Base-by-base conservation (phyloP, 1,140 invertebrate species). In the Drosophila bocqueti region DNA sequence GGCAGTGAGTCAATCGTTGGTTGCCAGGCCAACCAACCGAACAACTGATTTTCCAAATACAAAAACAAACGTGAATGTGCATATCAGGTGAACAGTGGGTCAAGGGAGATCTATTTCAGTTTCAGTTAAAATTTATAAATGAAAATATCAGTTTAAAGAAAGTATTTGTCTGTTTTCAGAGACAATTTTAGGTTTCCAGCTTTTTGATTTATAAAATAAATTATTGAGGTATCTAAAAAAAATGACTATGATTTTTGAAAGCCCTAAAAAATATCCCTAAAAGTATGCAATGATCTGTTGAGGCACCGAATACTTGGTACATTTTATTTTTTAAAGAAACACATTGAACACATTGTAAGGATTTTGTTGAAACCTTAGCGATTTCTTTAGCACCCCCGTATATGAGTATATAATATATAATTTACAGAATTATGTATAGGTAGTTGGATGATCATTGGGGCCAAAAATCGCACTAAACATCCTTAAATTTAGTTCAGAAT, bases 11-110 rank as follows among this genome's bases (percentile, higher is more conserved):
- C 69, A 80, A 75, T 79, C 59, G 69, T 42, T 63, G 74, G 64
- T 79, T 73, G 57, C 69, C 66, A 76, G 71, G 60, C 79, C 75
- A 81, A 55, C 52, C 54, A 57, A 75, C 57, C 62, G 67, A 73
- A 71, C 66, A 79, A 78, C 74, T 59, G 76, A 62, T 77, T 78
- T 67, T 57, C 34, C 42, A 61, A 49, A 67, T 34, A 55, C 31
- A 77, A 34, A 76, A 43, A 68, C 10, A 55, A 26, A 76, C 11
- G 18, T 26, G 29, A 38, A 75, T 49, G 38, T 76, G 69, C 36
- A 73, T 49, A 38, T 52, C 7, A 18, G 15, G 54, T 42, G 36
- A 6, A 57, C 54, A 55, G 34, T 55, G 36, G 36, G 54, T 1
- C 4, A 10, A 40, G 3, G 8, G 4, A 2, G 9, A 5, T 7